A percentile compares a stretch with the other conserved stretches of the same genome.
phyloP scores from a whole-genome alignment of 2,797 vertebrate genomes.

The Ceryle rudis region DNA sequence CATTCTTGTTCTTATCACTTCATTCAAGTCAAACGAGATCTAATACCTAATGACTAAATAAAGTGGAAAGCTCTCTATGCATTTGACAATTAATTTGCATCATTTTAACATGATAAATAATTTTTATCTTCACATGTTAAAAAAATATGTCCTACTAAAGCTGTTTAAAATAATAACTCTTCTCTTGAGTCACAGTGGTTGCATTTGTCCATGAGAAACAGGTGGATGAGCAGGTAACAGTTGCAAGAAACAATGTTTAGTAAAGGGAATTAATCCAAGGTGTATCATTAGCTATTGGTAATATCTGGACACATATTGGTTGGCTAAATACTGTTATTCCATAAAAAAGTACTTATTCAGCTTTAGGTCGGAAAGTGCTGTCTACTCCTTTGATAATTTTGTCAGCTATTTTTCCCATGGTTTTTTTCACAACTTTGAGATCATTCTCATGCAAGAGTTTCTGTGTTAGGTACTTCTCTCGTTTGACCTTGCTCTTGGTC shows the following conservation, averaged over 20 bases:
- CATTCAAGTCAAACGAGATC: not conserved
- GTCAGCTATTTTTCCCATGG: slow-evolving; percentile 67
- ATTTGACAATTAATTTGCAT: not conserved
- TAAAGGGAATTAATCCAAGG: not conserved
- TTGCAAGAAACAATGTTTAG: slow-evolving; percentile 10
- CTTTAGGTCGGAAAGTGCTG: slow-evolving; percentile 58
- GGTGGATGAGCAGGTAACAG: not conserved
- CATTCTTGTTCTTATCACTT: not conserved
- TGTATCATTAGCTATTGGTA: not conserved
- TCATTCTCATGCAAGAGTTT: slow-evolving; percentile 88
- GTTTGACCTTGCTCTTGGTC: slow-evolving; percentile 88
- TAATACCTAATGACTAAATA: not conserved
- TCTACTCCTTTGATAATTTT: slow-evolving; percentile 45
- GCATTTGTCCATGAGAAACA: not conserved
- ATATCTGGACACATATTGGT: not conserved
- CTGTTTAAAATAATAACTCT: not conserved
- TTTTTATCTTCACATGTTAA: not conserved
- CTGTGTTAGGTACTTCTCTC: slow-evolving; percentile 92
- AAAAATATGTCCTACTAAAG: not conserved
- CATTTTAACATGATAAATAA: not conserved
- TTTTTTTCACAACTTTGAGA: slow-evolving; percentile 85
- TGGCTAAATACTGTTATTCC: slow-evolving; percentile 9
- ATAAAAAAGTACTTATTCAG: slow-evolving; percentile 59
- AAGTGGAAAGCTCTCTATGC: not conserved
- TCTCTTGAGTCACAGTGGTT: not conserved